phyloP scores from a whole-genome alignment of 92 coral and sea anemone genomes.

The Umimayanthus kanabou region DNA sequence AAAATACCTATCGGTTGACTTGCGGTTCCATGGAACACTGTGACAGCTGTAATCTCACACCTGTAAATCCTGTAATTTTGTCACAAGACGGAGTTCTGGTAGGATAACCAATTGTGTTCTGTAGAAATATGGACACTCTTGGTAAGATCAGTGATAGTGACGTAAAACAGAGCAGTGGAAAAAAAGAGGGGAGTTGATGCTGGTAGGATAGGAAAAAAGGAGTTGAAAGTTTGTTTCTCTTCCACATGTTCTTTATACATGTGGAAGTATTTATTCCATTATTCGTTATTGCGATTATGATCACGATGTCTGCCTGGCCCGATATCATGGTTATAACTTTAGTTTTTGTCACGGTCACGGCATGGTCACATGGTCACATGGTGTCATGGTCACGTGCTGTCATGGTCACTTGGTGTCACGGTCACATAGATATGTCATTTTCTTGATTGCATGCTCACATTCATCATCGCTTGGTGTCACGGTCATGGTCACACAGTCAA shows the following conservation, averaged over 20 bases:
- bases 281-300: not conserved
- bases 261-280: too few species aligned
- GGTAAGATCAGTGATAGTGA: not conserved
- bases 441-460: too few species aligned
- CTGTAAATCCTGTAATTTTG: too few species aligned
- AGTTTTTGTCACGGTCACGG: too few species aligned
- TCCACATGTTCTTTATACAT: too few species aligned
- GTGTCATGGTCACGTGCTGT: too few species aligned
- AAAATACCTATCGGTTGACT: not conserved
- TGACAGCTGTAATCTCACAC: slow-evolving; percentile 28
- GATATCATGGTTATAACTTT: too few species aligned
- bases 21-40: not conserved
- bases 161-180: not conserved
- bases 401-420: not conserved
- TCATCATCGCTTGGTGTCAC: too few species aligned
- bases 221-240: too few species aligned
- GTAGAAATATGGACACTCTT: not conserved
- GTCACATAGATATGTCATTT: not conserved
- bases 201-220: too few species aligned
- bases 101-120: not conserved
- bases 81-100: not conserved
- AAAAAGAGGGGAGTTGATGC: not conserved
- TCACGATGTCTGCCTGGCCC: too few species aligned
- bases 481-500: not conserved
- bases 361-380: too few species aligned